Base-by-base conservation (phyloP, 1,140 invertebrate species). In the Lepidurus apus region DNA sequence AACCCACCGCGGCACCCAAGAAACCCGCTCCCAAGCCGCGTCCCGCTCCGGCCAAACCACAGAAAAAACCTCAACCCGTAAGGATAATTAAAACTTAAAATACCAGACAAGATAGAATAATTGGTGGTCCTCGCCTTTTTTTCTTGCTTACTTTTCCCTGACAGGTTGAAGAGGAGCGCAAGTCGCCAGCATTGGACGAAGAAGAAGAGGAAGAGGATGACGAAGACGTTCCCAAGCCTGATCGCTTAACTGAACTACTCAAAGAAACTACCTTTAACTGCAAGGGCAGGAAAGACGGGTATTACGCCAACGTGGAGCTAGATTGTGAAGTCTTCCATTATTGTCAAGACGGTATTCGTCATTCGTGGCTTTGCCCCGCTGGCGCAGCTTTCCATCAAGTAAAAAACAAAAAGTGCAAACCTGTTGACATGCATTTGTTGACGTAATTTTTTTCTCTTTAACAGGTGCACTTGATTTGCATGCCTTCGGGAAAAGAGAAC, bases 271-370 rank as follows among this genome's bases (percentile, higher is more conserved):
- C 93, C 84, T 96, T 96, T 84, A 88, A 90, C 82, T 96, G 94
- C 83, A 87, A 87, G 44, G 89, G 88, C 80, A 92, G 91, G 81
- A 92, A 93, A 82, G 93, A 93, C 24, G 94, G 95, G 21, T 97
- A 96, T 86, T 96, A 96, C 83, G 95, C 95, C 26, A 94, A 96
- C 83, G 92, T 95, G 81, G 92, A 92, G 75, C 88, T 97, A 34
- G 90, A 91, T 82, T 97, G 95, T 83, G 93, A 96, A 84, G 93
- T 96, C 0, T 97, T 97, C 90, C 95, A 97, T 84, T 97, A 96
- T 85, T 96, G 95, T 84, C 93, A 95, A 82, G 94, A 95, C 79
- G 93, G 91, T 80, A 92, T 93, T 13, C 93, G 91, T 82, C 94
- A 96, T 83, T 96, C 94, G 0, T 97, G 95, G 94, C 92, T 96